Conservation (phyloP, 2,797 vertebrate genomes). For the Hydrocynus forskahlii region DNA sequence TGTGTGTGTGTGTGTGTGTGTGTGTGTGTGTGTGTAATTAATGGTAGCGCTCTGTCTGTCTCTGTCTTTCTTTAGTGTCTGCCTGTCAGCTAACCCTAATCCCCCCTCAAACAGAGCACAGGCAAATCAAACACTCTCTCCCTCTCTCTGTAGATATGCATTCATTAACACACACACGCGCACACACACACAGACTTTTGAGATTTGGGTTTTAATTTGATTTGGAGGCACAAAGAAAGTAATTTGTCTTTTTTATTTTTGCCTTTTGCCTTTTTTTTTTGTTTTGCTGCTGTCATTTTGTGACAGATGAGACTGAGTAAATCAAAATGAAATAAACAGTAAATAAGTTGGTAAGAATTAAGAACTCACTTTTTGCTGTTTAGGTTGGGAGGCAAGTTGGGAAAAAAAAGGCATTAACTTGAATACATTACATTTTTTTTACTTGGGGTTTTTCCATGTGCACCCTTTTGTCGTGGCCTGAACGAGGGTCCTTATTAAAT, state of each 20-base stretch:
- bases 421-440: too few species aligned
- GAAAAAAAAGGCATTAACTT: too few species aligned
- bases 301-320: neutral
- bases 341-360: neutral
- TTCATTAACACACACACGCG: slow-evolving; percentile 32
- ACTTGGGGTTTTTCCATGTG: too few species aligned
- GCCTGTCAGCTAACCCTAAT: slow-evolving; percentile 56
- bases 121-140: slow-evolving; percentile 53
- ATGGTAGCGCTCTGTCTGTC: slow-evolving; percentile 44
- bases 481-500: too few species aligned
- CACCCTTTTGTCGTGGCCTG: too few species aligned
- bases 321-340: slow-evolving; percentile 27
- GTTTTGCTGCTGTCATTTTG: neutral
- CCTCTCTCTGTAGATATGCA: slow-evolving; percentile 41
- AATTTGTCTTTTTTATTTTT: slow-evolving; percentile 30
- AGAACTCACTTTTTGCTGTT: neutral
- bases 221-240: slow-evolving; percentile 33
- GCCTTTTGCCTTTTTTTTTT: neutral
- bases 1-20: slow-evolving; percentile 16
- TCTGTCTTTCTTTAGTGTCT: slow-evolving; percentile 41
- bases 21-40: slow-evolving; percentile 43
- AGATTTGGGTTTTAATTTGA: slow-evolving; percentile 49
- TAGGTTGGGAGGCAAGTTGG: too few species aligned
- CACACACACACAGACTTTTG: slow-evolving; percentile 35
- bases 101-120: slow-evolving; percentile 54